phyloP scores from a whole-genome alignment of 2,113 vertebrate genomes.

The Carlito syrichta region DNA sequence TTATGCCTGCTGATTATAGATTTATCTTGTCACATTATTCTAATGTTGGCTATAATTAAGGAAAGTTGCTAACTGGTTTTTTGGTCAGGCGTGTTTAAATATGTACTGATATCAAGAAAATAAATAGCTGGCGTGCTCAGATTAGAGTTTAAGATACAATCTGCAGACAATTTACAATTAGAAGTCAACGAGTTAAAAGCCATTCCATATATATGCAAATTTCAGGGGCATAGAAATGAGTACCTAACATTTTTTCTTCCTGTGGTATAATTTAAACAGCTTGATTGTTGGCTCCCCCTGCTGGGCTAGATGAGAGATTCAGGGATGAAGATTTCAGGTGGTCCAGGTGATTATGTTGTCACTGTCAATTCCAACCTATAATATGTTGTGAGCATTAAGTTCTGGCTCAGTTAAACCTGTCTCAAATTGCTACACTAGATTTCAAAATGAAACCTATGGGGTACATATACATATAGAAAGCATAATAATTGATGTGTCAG shows the following conservation, averaged over 20 bases:
- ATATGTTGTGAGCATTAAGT: background rate
- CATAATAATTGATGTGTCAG: background rate
- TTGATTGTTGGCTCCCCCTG: constrained; percentile 52
- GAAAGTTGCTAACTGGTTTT: background rate
- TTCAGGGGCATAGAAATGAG: background rate
- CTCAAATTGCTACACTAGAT: background rate
- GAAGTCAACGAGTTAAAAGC: background rate
- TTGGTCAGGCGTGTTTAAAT: background rate
- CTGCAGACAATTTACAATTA: background rate
- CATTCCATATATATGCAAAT: background rate
- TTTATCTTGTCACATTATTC: background rate
- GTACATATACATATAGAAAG: background rate
- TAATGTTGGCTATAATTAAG: background rate
- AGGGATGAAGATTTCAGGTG: background rate
- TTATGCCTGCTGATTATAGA: background rate
- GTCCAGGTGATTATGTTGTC: background rate
- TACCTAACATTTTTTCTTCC: background rate
- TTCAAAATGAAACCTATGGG: background rate
- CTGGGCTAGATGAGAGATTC: constrained; percentile 22
- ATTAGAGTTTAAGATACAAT: background rate
- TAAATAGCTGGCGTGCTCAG: background rate
- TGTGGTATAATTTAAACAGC: background rate
- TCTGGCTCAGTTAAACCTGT: background rate
- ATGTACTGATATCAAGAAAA: background rate
- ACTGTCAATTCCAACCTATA: background rate